phyloP scores from a whole-genome alignment of 2,888 invertebrate genomes.

The Tenthredo mesomela region DNA sequence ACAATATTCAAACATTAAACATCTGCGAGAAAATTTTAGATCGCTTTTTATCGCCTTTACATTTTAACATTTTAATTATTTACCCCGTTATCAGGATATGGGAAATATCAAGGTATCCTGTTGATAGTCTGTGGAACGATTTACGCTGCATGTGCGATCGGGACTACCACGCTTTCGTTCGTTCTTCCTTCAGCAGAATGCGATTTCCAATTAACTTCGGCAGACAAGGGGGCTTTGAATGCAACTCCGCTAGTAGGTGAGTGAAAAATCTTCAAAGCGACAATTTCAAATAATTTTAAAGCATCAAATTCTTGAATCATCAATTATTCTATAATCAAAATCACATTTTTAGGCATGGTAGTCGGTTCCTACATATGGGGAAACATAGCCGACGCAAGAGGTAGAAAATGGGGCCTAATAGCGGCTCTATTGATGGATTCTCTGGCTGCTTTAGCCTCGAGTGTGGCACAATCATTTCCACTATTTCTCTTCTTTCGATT shows the following conservation, averaged over 20 bases:
- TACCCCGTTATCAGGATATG: slow-evolving; percentile 80
- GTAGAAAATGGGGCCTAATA: slow-evolving; percentile 84
- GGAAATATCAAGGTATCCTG: slow-evolving; percentile 83
- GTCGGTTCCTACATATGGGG: slow-evolving; percentile 88
- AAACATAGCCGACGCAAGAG: slow-evolving; percentile 84
- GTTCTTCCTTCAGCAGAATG: slow-evolving; percentile 82
- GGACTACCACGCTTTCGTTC: slow-evolving; percentile 84
- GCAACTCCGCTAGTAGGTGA: slow-evolving; percentile 82
- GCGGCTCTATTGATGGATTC: slow-evolving; percentile 82
- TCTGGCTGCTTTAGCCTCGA: slow-evolving; percentile 81
- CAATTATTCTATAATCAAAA: neutral
- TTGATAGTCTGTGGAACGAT: slow-evolving; percentile 83
- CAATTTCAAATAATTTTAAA: neutral
- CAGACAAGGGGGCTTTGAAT: slow-evolving; percentile 82
- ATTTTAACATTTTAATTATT: slow-evolving; percentile 14
- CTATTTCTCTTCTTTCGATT: slow-evolving; percentile 83
- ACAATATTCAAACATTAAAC: neutral
- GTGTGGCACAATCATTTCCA: slow-evolving; percentile 80
- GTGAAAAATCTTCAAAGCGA: slow-evolving; percentile 53
- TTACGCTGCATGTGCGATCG: slow-evolving; percentile 86
- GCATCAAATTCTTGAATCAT: neutral
- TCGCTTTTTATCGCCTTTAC: slow-evolving; percentile 47
- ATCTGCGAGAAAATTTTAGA: slow-evolving; percentile 45
- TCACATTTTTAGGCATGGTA: slow-evolving; percentile 80
- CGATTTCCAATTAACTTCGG: slow-evolving; percentile 81